Base-by-base conservation (phyloP, 2,797 vertebrate species). In the Telmatherina bonti region DNA sequence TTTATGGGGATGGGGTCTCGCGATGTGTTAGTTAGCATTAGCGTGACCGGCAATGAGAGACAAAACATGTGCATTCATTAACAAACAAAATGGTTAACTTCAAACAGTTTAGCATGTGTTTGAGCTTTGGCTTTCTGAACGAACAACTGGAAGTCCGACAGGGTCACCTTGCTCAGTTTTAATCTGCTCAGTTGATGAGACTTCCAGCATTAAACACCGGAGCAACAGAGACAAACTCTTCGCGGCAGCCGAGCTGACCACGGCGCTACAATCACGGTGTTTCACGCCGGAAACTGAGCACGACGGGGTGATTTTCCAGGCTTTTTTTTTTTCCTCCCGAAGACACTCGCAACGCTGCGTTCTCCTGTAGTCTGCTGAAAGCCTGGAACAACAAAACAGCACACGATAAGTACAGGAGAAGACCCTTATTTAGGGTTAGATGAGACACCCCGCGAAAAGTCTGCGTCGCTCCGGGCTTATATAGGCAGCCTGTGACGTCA, bases 211-310 rank as follows among this genome's bases (percentile, higher is more conserved):
- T 70, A 0, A 69, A 54, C 78, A 84, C 86, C 85, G 79, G 67
- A 67, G 88, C 88, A 83, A 18, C 91, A 93, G 92, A 93, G 92
- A 57, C 90, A 0, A 89, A 91, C 93, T 92, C 93, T 93, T 94
- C 71, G 91, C 80, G 88, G 90, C 92, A 92, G 91, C 89, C 90
- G 0, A 0, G 83, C 92, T 91, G 90, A 89, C 91, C 91, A 63
- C 90, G 88, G 88, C 81, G 0, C 1, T 5, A 31, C 0, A 1
- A 29, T 66, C 70, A 7, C 84, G 72, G 88, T 38, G 84, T 65
- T 78, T 76, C 79, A 22, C 62, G 1, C 74, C 67, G 75, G 84
- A 78, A 55, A 71, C 74, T 80, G 92, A 93, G 80, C 86, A 5
- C 18, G 30, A 71, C 88, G 86, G 90, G 80, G 91, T 87, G 83